These are phyloP conservation scores for Peromyscus polionotus DNA, from an alignment of 2,113 vertebrate genomes.

Conservation along the genomic window DNA sequence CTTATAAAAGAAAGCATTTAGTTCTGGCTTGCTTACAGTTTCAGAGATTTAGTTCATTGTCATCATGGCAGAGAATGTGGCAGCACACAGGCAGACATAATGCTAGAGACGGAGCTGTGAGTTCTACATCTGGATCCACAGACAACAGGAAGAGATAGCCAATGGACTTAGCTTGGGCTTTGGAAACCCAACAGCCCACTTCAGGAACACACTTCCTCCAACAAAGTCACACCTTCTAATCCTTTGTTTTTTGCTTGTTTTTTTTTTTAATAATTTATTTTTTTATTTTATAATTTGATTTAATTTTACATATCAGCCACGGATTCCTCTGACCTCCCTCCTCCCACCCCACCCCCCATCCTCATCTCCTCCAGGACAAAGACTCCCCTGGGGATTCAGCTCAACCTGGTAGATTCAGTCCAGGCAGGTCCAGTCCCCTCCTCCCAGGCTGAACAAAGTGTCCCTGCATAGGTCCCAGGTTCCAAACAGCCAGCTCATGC, in stretches of 20 bases:
- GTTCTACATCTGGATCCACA: rapidly evolving
- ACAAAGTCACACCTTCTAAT: not conserved
- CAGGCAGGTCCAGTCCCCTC: no score
- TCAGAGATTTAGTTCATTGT: not conserved
- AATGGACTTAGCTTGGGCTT: not conserved
- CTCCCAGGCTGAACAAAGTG: no score
- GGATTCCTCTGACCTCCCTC: no score
- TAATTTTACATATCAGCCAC: no score
- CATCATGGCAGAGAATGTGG: not conserved
- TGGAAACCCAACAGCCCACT: not conserved
- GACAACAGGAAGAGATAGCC: not conserved
- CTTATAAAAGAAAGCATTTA: not conserved
- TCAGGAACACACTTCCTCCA: not conserved
- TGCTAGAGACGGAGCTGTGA: not conserved
- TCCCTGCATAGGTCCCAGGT: no score
- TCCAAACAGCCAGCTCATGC: no score
- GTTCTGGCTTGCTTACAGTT: not conserved
- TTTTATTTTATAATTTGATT: no score
- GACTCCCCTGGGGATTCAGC: no score
- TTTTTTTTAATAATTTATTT: no score
- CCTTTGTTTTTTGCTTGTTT: not conserved
- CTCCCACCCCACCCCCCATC: no score
- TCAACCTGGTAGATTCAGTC: no score
- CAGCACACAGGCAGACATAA: not conserved
- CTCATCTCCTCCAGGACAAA: no score